Conservation (phyloP, 1,140 invertebrate species). For the Chironomus tepperi region DNA sequence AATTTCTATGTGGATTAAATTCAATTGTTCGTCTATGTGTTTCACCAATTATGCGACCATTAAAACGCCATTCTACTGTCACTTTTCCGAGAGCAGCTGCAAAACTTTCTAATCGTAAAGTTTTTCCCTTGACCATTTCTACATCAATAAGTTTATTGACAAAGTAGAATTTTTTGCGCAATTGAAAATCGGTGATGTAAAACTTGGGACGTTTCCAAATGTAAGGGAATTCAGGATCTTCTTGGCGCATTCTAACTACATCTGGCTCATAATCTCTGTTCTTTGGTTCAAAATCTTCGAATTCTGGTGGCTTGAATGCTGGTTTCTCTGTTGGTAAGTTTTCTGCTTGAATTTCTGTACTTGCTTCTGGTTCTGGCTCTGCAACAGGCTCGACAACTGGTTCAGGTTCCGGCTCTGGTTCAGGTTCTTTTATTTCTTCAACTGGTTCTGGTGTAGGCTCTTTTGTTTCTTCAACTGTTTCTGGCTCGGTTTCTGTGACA, state of each 20-base stretch:
- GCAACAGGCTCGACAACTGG: slow-evolving; percentile 22
- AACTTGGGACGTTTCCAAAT: background rate
- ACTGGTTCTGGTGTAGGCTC: slow-evolving; percentile 25
- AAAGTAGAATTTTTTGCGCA: background rate
- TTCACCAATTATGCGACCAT: background rate
- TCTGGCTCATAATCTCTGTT: slow-evolving; percentile 17
- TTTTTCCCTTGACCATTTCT: background rate
- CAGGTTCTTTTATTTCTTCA: slow-evolving; percentile 23
- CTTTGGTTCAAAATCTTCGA: slow-evolving; percentile 7
- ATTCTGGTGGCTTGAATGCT: background rate
- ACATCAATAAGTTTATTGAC: slow-evolving; percentile 15
- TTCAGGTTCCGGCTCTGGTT: slow-evolving; percentile 24
- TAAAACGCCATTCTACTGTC: slow-evolving; percentile 11
- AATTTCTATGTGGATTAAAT: slow-evolving; percentile 3
- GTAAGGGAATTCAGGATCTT: background rate
- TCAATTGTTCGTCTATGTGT: background rate
- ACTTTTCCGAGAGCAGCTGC: background rate
- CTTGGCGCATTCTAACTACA: background rate
- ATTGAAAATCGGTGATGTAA: background rate
- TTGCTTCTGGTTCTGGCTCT: slow-evolving; percentile 27
- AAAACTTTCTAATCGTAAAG: background rate
- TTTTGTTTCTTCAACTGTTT: background rate
- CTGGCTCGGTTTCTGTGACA: background rate
- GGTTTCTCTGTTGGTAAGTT: slow-evolving; percentile 2
- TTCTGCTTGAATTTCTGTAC: slow-evolving; percentile 24